A percentile compares a stretch with the other conserved stretches of the same genome.
Evolutionary conservation across 2,797 vertebrate genomes (phyloP).

Genomic region (Lithobates pipiens): DNA sequence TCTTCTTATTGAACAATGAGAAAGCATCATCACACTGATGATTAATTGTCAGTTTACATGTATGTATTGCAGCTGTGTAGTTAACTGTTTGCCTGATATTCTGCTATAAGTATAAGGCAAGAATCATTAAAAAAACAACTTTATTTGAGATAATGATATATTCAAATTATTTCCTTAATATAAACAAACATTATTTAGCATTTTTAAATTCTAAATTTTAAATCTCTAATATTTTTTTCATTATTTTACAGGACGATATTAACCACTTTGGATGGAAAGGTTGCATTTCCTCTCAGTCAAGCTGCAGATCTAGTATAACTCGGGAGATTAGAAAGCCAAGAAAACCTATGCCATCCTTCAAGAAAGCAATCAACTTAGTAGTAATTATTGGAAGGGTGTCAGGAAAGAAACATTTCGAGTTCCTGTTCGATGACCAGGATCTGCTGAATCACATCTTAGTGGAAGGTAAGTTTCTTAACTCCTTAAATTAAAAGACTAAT

Average conservation of each 20-base stretch:
- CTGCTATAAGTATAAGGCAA: no score
- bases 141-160: not conserved
- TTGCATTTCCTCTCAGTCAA: not conserved
- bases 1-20: no score
- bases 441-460: constrained; percentile 66
- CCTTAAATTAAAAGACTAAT: no score
- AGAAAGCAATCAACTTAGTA: constrained; percentile 41
- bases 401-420: not conserved
- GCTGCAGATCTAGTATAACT: constrained; percentile 47
- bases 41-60: no score
- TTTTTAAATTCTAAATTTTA: not conserved
- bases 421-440: constrained; percentile 46
- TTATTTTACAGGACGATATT: not conserved
- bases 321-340: constrained; percentile 44
- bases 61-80: no score
- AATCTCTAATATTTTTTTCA: not conserved
- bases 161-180: not conserved
- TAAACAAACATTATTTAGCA: not conserved
- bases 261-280: not conserved
- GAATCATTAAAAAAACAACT: no score
- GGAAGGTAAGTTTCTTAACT: constrained; percentile 63
- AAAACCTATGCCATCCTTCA: constrained; percentile 31
- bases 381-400: constrained; percentile 65
- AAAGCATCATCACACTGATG: no score
- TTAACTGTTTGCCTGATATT: no score